A percentile compares a stretch with the other conserved stretches of the same genome.
phyloP scores from a whole-genome alignment of 2,113 vertebrate species.

The Furnarius figulus region DNA sequence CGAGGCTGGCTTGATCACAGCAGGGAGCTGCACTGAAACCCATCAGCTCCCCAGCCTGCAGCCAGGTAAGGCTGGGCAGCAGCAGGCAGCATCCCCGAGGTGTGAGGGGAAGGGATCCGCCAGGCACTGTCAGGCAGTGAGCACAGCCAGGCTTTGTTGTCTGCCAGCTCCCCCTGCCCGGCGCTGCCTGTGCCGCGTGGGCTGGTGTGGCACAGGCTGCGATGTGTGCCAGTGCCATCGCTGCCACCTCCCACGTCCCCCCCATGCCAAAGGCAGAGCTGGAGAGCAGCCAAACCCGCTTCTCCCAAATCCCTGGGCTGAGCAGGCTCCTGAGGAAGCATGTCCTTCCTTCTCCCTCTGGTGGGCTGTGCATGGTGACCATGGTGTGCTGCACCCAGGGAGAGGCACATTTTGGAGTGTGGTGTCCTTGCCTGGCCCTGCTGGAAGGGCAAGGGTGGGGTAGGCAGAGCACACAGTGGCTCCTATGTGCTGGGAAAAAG shows the following conservation, averaged over 20 bases:
- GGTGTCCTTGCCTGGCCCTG: neutral
- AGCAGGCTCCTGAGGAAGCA: neutral
- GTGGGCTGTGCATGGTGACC: rapidly evolving
- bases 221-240: neutral
- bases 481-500: rapidly evolving
- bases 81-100: neutral
- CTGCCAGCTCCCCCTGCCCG: neutral
- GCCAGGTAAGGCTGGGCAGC: neutral
- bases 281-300: neutral
- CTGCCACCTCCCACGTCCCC: neutral
- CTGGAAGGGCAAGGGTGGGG: neutral
- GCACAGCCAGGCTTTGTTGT: neutral
- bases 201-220: neutral
- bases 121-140: neutral
- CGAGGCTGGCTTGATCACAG: neutral
- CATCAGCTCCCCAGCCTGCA: rapidly evolving
- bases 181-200: neutral
- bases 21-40: neutral
- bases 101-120: rapidly evolving
- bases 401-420: neutral
- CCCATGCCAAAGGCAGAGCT: neutral
- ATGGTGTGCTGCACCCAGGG: rapidly evolving
- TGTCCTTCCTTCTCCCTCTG: neutral
- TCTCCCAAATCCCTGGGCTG: neutral
- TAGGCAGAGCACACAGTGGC: neutral